Evolutionary conservation across 1,140 invertebrate genomes (phyloP), one percentile per base, ranked within the genome.

Genomic region (Pygmarrhopalites habei): DNA sequence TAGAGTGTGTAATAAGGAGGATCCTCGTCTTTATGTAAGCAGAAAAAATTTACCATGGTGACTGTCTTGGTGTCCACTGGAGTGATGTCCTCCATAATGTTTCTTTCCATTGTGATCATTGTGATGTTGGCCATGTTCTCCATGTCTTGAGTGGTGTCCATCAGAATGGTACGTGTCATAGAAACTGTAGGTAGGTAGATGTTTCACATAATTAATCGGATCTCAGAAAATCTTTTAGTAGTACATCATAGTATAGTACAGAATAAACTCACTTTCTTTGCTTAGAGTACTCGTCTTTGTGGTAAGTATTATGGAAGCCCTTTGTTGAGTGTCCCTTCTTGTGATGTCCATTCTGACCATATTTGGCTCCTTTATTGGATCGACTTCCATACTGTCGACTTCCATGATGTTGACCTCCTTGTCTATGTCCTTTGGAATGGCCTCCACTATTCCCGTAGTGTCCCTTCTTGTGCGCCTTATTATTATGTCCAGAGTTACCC

Each of bases 271-370:
- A n/a, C n/a, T n/a, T n/a, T n/a, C n/a, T n/a, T n/a, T n/a, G n/a
- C n/a, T n/a, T n/a, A n/a, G n/a, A n/a, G n/a, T n/a, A n/a, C n/a
- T n/a, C n/a, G n/a, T 58, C 64, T 58, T 70, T 70, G 58, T 70
- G 68, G 47, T 70, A 70, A 1, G 43, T 47, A 30, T 70, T 70
- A 19, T 60, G 58, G 49, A 67, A 70, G 55, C 68, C 68, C 44
- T 70, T 70, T 1, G 68, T 70, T 12, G 58, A 61, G 43, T 70
- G 68, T 23, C 68, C 68, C n/a, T 65, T 64, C 21, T 51, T 61
- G 44, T 70, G 68, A 39, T 46, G 32, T 14, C 68, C 65, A 10
- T 62, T 66, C 26, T 66, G 52, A 12, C 65, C 65, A 41, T 59
- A 60, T 29, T 55, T 59, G 19, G 56, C 56, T 21, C 49, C 57